These are phyloP conservation scores for Ranitomeya variabilis DNA, from an alignment of 2,113 vertebrate genomes.

Conservation along the genomic window DNA sequence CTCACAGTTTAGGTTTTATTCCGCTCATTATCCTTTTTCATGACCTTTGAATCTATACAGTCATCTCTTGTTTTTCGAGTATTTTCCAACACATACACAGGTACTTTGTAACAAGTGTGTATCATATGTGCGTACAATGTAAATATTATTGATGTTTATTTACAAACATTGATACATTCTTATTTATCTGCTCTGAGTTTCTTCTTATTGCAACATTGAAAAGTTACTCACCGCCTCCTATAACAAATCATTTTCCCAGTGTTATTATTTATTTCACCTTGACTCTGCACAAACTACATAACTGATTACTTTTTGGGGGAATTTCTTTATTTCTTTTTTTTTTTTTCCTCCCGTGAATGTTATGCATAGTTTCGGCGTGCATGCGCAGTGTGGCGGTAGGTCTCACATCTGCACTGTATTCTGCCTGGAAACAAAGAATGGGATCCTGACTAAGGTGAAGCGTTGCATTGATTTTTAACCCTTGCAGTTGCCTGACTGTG, in stretches of 20 bases:
- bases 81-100: too few relatives aligned
- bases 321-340: not conserved
- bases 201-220: not conserved
- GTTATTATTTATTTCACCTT: not conserved
- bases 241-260: not conserved
- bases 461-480: conserved; percentile 55
- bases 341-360: conserved; percentile 51
- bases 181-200: not conserved
- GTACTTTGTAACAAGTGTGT: not conserved
- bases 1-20: not conserved
- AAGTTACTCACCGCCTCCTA: not conserved
- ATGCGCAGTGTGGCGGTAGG: conserved; percentile 60
- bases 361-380: conserved; percentile 59
- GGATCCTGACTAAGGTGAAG: conserved; percentile 63
- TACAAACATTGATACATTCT: not conserved
- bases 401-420: conserved; percentile 65
- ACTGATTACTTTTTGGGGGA: conserved; percentile 3
- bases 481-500: not conserved
- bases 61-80: not conserved
- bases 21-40: too few relatives aligned
- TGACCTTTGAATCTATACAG: too few relatives aligned
- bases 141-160: not conserved
- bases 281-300: conserved; percentile 28
- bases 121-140: not conserved
- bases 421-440: conserved; percentile 71